A percentile compares a stretch with the other conserved stretches of the same genome.
Conservation (phyloP, 2,888 invertebrate species). For the Chrysotoxum bicinctum region DNA sequence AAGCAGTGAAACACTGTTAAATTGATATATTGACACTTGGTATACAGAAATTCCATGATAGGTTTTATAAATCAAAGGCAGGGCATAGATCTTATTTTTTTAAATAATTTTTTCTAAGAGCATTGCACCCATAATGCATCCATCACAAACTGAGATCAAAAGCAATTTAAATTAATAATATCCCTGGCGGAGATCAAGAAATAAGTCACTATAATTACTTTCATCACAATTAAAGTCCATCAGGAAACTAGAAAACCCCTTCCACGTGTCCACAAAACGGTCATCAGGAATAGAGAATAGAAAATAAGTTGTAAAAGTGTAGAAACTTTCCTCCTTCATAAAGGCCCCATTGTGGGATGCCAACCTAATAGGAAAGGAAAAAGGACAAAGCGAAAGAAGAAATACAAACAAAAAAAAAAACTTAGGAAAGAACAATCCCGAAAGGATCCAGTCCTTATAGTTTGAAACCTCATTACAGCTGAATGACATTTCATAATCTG, state of each 20-base stretch:
- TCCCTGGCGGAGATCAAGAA: constrained; percentile 54
- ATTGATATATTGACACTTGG: too few species aligned
- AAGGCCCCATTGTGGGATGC: neutral
- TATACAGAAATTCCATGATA: too few species aligned
- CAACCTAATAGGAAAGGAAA: neutral
- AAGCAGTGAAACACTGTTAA: too few species aligned
- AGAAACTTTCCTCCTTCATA: constrained; percentile 18
- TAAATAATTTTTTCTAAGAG: too few species aligned
- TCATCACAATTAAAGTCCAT: constrained; percentile 49
- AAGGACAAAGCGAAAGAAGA: neutral
- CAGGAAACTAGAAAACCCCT: constrained; percentile 31
- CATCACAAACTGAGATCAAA: constrained; percentile 1
- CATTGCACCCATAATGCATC: too few species aligned
- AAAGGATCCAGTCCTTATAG: constrained; percentile 41
- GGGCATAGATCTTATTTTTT: too few species aligned
- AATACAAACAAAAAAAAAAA: constrained; percentile 26
- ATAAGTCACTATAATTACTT: constrained; percentile 62
- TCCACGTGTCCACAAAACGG: constrained; percentile 7
- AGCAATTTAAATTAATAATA: constrained; percentile 40
- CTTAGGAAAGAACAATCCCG: constrained; percentile 9
- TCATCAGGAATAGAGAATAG: constrained; percentile 3
- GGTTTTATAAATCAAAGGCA: too few species aligned
- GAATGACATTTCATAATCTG: constrained; percentile 71
- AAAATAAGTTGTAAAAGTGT: neutral
- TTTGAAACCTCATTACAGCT: constrained; percentile 63